Base-by-base conservation (phyloP, 2,113 vertebrate genomes). In the Dendropsophus ebraccatus region DNA sequence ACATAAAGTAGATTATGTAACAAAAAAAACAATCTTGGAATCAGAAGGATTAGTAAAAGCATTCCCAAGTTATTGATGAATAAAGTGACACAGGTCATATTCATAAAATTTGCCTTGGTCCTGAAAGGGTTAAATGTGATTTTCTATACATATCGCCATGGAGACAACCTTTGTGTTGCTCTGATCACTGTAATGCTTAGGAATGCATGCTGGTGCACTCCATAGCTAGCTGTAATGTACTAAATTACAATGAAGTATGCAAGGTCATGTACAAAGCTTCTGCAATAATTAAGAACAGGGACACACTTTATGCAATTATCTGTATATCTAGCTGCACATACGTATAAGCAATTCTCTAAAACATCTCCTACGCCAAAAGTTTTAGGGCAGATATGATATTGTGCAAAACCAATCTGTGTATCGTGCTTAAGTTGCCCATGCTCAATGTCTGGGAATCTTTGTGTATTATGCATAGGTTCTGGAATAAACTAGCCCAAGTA, bases 161-260 rank as follows among this genome's bases (percentile, higher is more conserved):
- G 82, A 84, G 52, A 84, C 82, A 74, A 84, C 82, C 69, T 84
- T 58, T 84, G 70, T 60, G n/a, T 84, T n/a, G 16, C 23, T 84
- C 14, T 30, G 70, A 76, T 84, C 32, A 76, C 28, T 7, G 56
- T 50, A 76, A 65, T 62, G 54, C 56, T 84, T 76, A 35, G 25
- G n/a, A 60, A 75, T 76, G 32, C 83, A 84, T 84, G 54, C 41
- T 76, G 54, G 19, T 84, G 52, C 30, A 41, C 45, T 69, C 28
- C 25, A 69, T 70, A 35, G 65, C 45, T 37, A 69, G 19, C 30
- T 69, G 28, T 82, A 49, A 81, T 67, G 30, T 70, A 69, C 67
- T 84, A 75, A 74, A 74, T 84, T 60, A 75, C 30, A 73, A 60
- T 47, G 10, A 80, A 60, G 62, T 69, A 82, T 82, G 47, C 17